phyloP scores from a whole-genome alignment of 2,797 vertebrate genomes.

The Melanotaenia nigrans region DNA sequence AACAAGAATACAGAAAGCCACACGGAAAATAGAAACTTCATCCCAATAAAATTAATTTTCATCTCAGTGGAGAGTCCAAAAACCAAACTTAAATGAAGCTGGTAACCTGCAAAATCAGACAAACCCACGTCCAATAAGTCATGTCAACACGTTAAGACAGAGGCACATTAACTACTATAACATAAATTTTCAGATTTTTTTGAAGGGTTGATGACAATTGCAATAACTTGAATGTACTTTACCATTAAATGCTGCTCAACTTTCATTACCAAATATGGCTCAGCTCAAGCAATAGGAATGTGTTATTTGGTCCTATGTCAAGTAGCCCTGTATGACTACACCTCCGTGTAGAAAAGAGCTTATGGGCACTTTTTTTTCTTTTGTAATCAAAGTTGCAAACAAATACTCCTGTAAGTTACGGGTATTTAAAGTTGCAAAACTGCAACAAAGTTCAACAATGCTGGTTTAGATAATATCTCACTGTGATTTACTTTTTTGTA shows the following conservation, averaged over 20 bases:
- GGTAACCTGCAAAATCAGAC: conserved; percentile 30
- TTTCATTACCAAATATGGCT: conserved; percentile 51
- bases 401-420: conserved; percentile 22
- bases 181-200: conserved; percentile 3
- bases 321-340: conserved; percentile 66
- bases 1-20: conserved; percentile 6
- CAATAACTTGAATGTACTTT: conserved; percentile 8
- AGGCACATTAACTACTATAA: conserved; percentile 6
- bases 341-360: conserved; percentile 53
- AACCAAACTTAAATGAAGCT: conserved; percentile 8
- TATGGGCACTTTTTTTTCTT: conserved; percentile 25
- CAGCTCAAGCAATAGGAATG: conserved; percentile 76
- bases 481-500: conserved; percentile 20
- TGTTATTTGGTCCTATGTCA: conserved; percentile 81
- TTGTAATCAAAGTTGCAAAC: conserved; percentile 10
- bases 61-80: conserved; percentile 9
- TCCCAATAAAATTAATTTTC: conserved; percentile 2
- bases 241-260: conserved; percentile 29
- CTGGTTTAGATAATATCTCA: conserved; percentile 64
- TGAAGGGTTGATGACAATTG: conserved; percentile 1
- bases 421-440: conserved; percentile 34
- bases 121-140: conserved; percentile 7
- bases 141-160: conserved; percentile 11
- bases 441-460: conserved; percentile 60
- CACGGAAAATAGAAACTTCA: conserved; percentile 11